Evolutionary conservation across 2,113 vertebrate genomes (phyloP).

Genomic region (Myxocyprinus asiaticus): DNA sequence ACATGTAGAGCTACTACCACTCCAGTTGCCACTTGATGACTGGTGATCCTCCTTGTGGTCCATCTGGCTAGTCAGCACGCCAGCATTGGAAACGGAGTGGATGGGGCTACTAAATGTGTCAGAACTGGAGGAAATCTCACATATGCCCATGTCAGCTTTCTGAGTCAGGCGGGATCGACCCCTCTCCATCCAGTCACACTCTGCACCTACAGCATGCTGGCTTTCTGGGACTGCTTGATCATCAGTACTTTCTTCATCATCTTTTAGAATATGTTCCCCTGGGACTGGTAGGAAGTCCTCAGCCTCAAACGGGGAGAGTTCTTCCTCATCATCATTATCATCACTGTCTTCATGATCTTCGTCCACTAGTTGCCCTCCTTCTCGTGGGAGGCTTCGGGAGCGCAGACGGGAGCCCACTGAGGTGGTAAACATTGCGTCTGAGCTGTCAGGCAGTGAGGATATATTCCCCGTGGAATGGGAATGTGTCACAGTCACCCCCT

Average conservation of each 20-base stretch:
- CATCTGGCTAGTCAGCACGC: constrained; percentile 86
- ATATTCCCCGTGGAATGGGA: constrained; percentile 93
- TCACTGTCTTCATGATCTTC: constrained; percentile 76
- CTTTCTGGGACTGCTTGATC: constrained; percentile 74
- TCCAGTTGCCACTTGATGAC: constrained; percentile 98
- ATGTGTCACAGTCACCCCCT: constrained; percentile 79
- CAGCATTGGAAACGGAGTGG: constrained; percentile 86
- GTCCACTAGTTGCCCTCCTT: constrained; percentile 76
- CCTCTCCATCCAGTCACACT: constrained; percentile 79
- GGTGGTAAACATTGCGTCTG: constrained; percentile 78
- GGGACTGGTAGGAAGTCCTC: constrained; percentile 78
- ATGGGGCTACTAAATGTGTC: constrained; percentile 96
- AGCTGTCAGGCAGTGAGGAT: constrained; percentile 80
- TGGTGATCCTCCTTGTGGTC: constrained; percentile 98
- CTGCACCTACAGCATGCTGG: constrained; percentile 80
- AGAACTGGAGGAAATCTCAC: constrained; percentile 95
- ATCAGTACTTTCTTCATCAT: constrained; percentile 78
- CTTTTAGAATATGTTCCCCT: constrained; percentile 72
- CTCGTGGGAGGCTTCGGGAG: constrained; percentile 89
- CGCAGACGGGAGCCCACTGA: constrained; percentile 78
- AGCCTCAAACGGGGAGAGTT: constrained; percentile 76
- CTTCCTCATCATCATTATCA: constrained; percentile 68
- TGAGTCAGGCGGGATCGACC: constrained; percentile 80
- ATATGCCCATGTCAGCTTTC: constrained; percentile 85
- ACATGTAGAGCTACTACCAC: constrained; percentile 94